Base-by-base conservation (phyloP, 2,888 invertebrate genomes). In the Caenorhabditis angaria region DNA sequence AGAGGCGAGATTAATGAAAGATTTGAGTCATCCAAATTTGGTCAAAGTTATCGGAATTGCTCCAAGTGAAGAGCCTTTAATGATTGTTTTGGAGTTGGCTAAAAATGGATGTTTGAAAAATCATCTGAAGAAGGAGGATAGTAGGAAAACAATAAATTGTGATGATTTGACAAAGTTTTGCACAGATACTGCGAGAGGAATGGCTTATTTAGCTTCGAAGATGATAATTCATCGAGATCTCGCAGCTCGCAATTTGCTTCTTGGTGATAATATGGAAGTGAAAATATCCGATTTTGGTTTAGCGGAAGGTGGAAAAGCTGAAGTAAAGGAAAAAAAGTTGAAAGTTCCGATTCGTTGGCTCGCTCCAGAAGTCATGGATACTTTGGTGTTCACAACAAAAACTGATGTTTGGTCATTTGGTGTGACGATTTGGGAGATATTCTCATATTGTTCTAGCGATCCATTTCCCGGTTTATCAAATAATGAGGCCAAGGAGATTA, bases 321-420 rank as follows among this genome's bases (percentile, higher is more conserved):
- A 73, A 20, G 55, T 80, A 12, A 80, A 77, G 32, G 22, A 80
- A 24, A 68, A 69, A 10, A 56, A 66, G 25, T 69, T 81, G 61
- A 82, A 82, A 54, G 54, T 82, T 50, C 82, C 82, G 29, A 67
- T 80, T 57, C 62, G 76, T 14, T 82, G 82, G 82, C 64, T 82
- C n/a, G 62, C 81, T 10, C 82, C 82, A 27, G 82, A 82, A 62
- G 78, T 80, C 0, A 57, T 82, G 1, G 53, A 63, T 8, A 57
- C 54, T 22, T 68, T 60, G 27, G 27, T 76, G 5, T 82, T 81
- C 73, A 70, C 76, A 8, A 72, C 79, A 12, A 82, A 82, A 47
- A 69, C 79, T 8, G 82, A 81, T 60, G 79, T 81, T 5, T 82
- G 81, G 81, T 66, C 74, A 47, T 80, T 59, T 57, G 76, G 72